Evolutionary conservation across 2,888 invertebrate genomes (phyloP), one percentile per base, ranked within the genome.

Genomic region (Ectropis crepuscularia): DNA sequence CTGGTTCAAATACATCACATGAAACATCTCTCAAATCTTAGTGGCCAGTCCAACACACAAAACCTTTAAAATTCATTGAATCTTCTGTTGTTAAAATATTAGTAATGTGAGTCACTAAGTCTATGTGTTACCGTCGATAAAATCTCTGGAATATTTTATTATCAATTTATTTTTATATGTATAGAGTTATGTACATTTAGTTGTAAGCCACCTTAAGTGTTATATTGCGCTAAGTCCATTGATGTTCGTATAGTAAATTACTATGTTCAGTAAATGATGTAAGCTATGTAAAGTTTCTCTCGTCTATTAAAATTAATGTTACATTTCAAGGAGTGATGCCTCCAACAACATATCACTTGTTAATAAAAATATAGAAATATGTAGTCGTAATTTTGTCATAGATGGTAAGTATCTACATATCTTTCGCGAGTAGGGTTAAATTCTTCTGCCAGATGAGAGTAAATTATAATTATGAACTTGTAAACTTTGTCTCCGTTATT

Each of bases 301-400:
- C 81, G 81, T 87, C 86, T 85, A 79, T 78, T 74, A 80, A 83
- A 86, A 83, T 82, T 86, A 88, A 87, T 81, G 78, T 83, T 79
- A 83, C 82, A 87, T 80, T 85, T 85, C 86, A 88, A 75, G 87
- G 90, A 90, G 92, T 89, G 88, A 87, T 90, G 79, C 75, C 91
- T 92, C 90, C 88, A 86, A 78, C 89, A 84, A 92, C 92, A 92
- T 92, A 92, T 92, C 92, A 92, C 90, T 92, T 92, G 92, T 91
- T 91, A 91, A 86, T 90, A 91, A 91, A 89, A 89, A 89, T 90
- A 86, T 89, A 86, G 88, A 90, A 81, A 86, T 75, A 75, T 36
- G 83, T 90, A 89, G 88, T 74, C 70, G 81, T 90, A 90, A 89
- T 86, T 90, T 88, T 80, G 85, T 89, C 85, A 82, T 90, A 91